Evolutionary conservation across 2,888 invertebrate species (phyloP).

Genomic region (Campoletis raptor): DNA sequence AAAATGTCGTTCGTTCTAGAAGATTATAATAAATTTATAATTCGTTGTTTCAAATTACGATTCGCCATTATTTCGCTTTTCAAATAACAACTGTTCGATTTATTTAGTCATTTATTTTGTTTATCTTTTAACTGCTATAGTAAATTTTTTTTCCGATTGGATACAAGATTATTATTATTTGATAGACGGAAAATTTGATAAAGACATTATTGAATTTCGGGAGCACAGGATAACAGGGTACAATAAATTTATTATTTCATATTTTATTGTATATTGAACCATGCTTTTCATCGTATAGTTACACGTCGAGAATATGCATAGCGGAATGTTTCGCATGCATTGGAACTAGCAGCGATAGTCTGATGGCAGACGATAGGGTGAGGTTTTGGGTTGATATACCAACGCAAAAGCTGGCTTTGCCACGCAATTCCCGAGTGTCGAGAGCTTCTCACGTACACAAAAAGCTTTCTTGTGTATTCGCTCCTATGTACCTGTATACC

Average conservation of each 20-base stretch:
- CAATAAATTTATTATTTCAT: neutral
- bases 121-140: neutral
- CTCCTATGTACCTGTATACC: conserved; percentile 66
- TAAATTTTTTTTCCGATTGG: neutral
- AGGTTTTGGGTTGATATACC: conserved; percentile 43
- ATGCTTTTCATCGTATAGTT: neutral
- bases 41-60: no score
- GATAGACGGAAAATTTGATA: neutral
- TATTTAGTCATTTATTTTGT: neutral
- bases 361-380: conserved; percentile 3
- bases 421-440: conserved; percentile 16
- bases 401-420: conserved; percentile 45
- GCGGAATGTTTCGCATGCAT: conserved; percentile 12
- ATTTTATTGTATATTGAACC: neutral
- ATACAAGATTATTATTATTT: neutral
- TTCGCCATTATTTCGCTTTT: no score
- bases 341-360: neutral
- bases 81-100: neutral
- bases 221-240: neutral
- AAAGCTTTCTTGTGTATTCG: conserved; percentile 67
- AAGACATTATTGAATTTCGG: neutral
- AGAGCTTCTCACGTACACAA: conserved; percentile 1
- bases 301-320: neutral
- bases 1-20: no score
- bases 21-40: no score